phyloP scores from a whole-genome alignment of 2,797 vertebrate genomes.

The Ciconia nigra region DNA sequence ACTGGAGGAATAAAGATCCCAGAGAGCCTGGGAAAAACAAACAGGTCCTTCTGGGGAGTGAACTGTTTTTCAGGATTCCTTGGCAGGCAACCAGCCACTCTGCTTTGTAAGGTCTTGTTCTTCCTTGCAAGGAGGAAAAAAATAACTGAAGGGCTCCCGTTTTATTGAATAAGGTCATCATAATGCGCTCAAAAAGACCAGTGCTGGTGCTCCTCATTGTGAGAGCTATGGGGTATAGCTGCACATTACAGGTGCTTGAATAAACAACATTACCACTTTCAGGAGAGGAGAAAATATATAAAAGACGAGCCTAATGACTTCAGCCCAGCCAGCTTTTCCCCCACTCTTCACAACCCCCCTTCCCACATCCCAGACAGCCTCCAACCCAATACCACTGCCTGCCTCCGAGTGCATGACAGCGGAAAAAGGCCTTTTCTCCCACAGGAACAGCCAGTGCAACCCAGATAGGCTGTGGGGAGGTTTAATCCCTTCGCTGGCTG shows the following conservation, averaged over 20 bases:
- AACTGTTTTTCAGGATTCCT: slow-evolving; percentile 68
- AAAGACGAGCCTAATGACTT: slow-evolving; percentile 21
- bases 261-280: slow-evolving; percentile 20
- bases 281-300: not conserved
- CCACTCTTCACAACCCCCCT: not conserved
- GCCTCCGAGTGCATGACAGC: not conserved
- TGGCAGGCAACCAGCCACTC: slow-evolving; percentile 62
- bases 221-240: slow-evolving; percentile 3
- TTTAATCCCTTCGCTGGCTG: not conserved
- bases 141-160: not conserved
- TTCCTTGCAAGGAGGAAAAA: slow-evolving; percentile 31
- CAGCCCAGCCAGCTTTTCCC: not conserved
- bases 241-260: slow-evolving; percentile 49
- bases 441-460: not conserved
- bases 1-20: slow-evolving; percentile 36
- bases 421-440: slow-evolving; percentile 9
- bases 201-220: not conserved
- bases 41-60: slow-evolving; percentile 59
- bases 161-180: slow-evolving; percentile 46
- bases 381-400: not conserved
- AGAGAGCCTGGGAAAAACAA: slow-evolving; percentile 69
- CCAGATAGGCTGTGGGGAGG: not conserved
- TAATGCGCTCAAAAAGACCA: slow-evolving; percentile 3
- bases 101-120: slow-evolving; percentile 58
- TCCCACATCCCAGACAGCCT: not conserved